phyloP scores from a whole-genome alignment of 2,797 vertebrate genomes.

The Peromyscus aztecus region DNA sequence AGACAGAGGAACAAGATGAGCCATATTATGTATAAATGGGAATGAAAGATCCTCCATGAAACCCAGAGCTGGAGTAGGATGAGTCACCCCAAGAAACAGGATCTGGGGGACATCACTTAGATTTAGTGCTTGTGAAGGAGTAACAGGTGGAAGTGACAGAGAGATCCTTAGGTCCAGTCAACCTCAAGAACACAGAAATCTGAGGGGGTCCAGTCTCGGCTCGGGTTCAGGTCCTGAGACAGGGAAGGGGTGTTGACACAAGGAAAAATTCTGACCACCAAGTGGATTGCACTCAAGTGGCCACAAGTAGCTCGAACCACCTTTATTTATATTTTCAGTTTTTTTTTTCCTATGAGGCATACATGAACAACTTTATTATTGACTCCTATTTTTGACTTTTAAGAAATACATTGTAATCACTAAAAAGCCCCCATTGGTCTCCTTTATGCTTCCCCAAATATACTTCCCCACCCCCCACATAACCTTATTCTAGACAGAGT shows the following conservation, averaged over 20 bases:
- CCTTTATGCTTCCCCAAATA: background rate
- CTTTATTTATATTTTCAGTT: background rate
- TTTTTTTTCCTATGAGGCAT: background rate
- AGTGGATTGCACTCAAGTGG: background rate
- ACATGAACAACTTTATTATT: background rate
- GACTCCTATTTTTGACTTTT: background rate
- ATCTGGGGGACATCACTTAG: background rate
- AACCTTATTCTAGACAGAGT: background rate
- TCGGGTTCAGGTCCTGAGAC: background rate
- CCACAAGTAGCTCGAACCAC: background rate
- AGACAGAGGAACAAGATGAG: background rate
- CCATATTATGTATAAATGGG: background rate
- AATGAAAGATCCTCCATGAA: background rate
- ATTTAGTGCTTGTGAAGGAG: background rate
- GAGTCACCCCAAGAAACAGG: background rate
- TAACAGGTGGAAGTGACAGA: background rate
- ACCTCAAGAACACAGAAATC: background rate
- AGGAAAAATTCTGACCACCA: background rate
- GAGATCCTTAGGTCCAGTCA: background rate
- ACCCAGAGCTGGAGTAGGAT: background rate
- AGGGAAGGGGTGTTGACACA: rapidly evolving
- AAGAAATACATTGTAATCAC: background rate
- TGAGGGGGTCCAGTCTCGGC: background rate
- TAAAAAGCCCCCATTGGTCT: background rate
- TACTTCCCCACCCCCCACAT: background rate